Base-by-base conservation (phyloP, 2,797 vertebrate genomes). In the Dendrocincla tyrannina region DNA sequence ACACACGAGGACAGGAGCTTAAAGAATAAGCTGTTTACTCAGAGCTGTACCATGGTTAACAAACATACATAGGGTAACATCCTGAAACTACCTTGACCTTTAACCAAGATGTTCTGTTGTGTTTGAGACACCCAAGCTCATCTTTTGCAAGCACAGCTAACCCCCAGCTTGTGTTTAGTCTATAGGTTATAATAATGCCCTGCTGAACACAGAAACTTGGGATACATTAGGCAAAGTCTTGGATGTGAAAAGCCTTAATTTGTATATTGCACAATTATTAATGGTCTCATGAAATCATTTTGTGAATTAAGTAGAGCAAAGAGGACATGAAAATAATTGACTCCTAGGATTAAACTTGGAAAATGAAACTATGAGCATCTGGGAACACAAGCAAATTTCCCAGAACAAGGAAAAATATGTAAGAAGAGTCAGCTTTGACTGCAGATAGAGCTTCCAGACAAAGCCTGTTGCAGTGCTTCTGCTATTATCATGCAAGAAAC, bases 11-110 rank as follows among this genome's bases (percentile, higher is more conserved):
- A 88, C 80, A 92, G 67, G 58, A 94, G 94, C 96, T 97, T 97
- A 97, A 96, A 95, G 93, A 96, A 95, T 96, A 97, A 96, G 93
- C 95, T 94, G 93, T 97, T 97, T 97, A 96, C 78, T 89, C 88
- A 88, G 91, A 96, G 85, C 94, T 93, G 85, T 85, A 81, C 91
- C 37, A 77, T 56, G 70, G 93, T 92, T 96, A 95, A 96, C 91
- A 93, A 96, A 96, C 92, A 95, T 44, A 95, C 89, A 93, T 78
- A 77, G 24, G 70, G 88, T 70, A 95, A 92, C 76, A 87, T 63
- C 86, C 91, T 92, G 88, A 95, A 93, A 53, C 35, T 91, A 75
- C 93, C 67, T 37, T 94, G 94, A 96, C 92, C 94, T 97, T 96
- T 97, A 96, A 92, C 94, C 95, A 96, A 87, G 95, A 95, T 89